Conservation (phyloP, 2,113 vertebrate genomes). For the Apodemus sylvaticus region DNA sequence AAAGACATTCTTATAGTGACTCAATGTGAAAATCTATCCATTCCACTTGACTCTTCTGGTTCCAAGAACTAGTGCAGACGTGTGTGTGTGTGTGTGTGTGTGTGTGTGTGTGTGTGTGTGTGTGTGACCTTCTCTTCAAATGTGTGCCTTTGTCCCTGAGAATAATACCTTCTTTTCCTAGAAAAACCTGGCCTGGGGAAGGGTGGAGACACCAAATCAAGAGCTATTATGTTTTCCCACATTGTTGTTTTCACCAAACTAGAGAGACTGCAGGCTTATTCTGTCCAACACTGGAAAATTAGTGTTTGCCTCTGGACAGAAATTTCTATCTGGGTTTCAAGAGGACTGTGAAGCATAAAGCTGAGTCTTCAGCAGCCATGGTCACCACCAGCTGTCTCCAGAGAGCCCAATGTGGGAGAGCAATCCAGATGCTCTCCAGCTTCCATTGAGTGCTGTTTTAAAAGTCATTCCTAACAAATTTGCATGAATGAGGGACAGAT, state of each 20-base stretch:
- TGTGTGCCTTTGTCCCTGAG: background rate
- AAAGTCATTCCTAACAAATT: slow-evolving; percentile 66
- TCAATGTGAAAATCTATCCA: background rate
- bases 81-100: too few species aligned
- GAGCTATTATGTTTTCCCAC: background rate
- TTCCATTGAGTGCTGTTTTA: slow-evolving; percentile 39
- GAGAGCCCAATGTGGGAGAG: slow-evolving; percentile 21
- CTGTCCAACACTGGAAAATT: background rate
- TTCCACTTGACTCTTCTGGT: background rate
- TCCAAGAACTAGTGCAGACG: background rate
- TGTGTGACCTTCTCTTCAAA: background rate
- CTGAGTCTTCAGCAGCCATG: background rate
- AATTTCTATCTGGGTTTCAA: background rate
- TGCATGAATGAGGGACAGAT: slow-evolving; percentile 66
- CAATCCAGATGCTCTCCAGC: slow-evolving; percentile 32
- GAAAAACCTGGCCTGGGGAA: background rate
- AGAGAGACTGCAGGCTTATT: background rate
- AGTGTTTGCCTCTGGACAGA: background rate
- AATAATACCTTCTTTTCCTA: background rate
- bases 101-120: too few species aligned
- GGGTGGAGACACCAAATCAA: background rate
- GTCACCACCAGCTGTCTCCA: slow-evolving; percentile 21
- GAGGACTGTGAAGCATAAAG: background rate
- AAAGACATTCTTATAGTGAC: background rate
- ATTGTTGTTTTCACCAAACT: background rate